A percentile compares a stretch with the other conserved stretches of the same genome.
phyloP scores from a whole-genome alignment of 2,888 invertebrate species.

The Drosophila mulleri region DNA sequence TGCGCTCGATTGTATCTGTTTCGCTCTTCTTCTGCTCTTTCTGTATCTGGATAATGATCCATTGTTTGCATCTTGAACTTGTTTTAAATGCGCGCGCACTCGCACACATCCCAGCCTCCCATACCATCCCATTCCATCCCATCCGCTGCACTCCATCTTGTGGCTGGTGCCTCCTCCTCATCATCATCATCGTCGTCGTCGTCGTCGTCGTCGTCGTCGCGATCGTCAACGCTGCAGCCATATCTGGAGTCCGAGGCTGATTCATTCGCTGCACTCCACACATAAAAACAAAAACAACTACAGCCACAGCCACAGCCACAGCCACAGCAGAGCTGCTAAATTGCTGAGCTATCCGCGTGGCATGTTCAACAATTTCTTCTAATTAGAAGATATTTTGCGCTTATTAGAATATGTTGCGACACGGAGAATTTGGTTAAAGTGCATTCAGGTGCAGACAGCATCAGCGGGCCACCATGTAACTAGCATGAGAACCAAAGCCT shows the following conservation, averaged over 20 bases:
- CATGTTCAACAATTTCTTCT: conserved; percentile 58
- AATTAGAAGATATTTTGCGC: conserved; percentile 68
- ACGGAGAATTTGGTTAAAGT: conserved; percentile 35
- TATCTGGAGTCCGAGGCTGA: conserved; percentile 58
- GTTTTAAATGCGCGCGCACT: conserved; percentile 81
- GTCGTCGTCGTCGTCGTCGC: conserved; percentile 18
- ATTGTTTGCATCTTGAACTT: conserved; percentile 84
- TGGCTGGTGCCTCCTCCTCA: conserved; percentile 52
- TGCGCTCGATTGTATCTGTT: conserved; percentile 79
- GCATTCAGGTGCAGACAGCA: conserved; percentile 37
- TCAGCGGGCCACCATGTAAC: conserved; percentile 36
- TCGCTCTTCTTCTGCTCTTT: conserved; percentile 64
- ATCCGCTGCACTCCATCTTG: conserved; percentile 62
- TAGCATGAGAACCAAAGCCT: background rate
- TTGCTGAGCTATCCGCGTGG: conserved; percentile 48
- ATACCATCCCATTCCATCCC: conserved; percentile 11
- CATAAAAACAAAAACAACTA: conserved; percentile 4
- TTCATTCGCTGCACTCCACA: conserved; percentile 51
- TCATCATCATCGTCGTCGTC: conserved; percentile 37
- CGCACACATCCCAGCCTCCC: conserved; percentile 44
- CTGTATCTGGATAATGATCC: conserved; percentile 83
- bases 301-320: conserved; percentile 1
- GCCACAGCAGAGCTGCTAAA: conserved; percentile 25
- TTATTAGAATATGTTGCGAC: conserved; percentile 62
- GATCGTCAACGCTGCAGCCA: conserved; percentile 61